A percentile compares a stretch with the other conserved stretches of the same genome.
These are phyloP conservation scores for Ciconia maguari DNA, from an alignment of 2,113 vertebrate genomes.

Conservation along the genomic window DNA sequence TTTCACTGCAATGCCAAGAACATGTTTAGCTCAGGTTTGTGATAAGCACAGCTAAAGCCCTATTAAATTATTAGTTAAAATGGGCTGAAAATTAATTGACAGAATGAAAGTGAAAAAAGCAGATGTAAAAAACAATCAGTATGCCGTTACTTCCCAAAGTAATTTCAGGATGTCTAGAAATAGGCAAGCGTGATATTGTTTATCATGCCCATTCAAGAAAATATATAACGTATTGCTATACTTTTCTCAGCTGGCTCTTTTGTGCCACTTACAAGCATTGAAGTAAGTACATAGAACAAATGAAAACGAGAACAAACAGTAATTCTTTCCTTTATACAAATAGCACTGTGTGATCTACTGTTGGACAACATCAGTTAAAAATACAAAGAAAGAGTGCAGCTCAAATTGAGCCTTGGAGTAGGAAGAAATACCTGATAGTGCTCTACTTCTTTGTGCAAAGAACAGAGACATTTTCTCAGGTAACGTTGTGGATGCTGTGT, in stretches of 20 bases:
- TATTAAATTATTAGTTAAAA: neutral
- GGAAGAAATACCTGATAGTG: neutral
- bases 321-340: neutral
- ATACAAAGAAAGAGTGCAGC: neutral
- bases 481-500: accelerated
- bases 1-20: neutral
- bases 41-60: neutral
- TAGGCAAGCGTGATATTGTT: neutral
- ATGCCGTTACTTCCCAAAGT: neutral
- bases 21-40: neutral
- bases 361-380: neutral
- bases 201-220: neutral
- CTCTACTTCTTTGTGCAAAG: neutral
- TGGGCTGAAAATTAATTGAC: neutral
- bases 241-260: neutral
- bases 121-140: neutral
- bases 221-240: neutral
- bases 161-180: neutral
- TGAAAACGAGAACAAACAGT: neutral
- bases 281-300: neutral
- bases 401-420: neutral
- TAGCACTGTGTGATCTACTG: neutral
- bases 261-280: neutral
- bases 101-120: neutral
- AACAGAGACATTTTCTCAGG: neutral